Base-by-base conservation (phyloP, 2,888 invertebrate genomes). In the Endotricha flammealis region DNA sequence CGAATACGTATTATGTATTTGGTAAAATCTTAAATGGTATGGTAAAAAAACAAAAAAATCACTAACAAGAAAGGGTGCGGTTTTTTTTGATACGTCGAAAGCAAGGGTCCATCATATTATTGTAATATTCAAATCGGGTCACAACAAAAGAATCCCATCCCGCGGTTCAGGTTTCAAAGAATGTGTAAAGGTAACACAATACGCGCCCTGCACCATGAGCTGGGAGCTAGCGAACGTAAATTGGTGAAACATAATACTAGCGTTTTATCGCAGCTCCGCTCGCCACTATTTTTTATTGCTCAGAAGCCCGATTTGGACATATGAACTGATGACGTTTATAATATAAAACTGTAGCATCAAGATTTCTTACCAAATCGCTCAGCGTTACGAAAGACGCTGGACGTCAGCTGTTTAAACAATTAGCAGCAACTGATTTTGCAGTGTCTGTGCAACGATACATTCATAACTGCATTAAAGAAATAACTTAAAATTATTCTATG, bases 121-220 rank as follows among this genome's bases (percentile, higher is more conserved):
- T 71, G 74, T 71, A 72, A 81, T 81, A 85, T 82, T 85, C 75
- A 82, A 81, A 82, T 81, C 64, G 65, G 67, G 64, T 59, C 61
- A 60, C 65, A n/a, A 72, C 81, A 79, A 83, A 81, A 73, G 81
- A 75, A 72, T 74, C 71, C 73, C 73, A 71, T 71, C 57, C 61
- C 66, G 50, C 53, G 60, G 73, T 65, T 81, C 76, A 64, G 58
- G 71, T 83, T 82, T 72, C 81, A 75, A 72, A 74, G 73, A 77
- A 72, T 74, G 74, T 70, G 64, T 64, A 65, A 66, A 58, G 67
- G 82, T 75, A 83, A 83, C 64, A 78, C 74, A 82, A 83, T 80
- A 81, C 47, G 61, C 70, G 64, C 72, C 73, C 72, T 70, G 56
- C 50, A 63, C 58, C 58, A 57, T 39, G 49, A 51, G 53, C 54